Percentiles rank a stretch among this genome's conserved stretches.
Conservation (phyloP, 2,113 vertebrate genomes). For the Calonectris borealis region DNA sequence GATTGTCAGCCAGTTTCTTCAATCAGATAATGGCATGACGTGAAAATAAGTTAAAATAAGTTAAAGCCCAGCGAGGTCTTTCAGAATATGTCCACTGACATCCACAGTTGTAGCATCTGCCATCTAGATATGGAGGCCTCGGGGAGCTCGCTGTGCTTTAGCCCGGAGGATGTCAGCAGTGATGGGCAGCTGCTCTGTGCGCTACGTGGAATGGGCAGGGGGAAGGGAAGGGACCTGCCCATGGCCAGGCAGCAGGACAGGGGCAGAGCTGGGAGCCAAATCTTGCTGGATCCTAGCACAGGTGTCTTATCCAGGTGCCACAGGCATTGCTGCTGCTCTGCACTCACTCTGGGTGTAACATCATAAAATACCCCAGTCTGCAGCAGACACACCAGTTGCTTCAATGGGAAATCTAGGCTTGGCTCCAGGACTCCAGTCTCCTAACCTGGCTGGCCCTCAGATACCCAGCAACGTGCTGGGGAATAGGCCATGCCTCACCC, state of each 20-base stretch:
- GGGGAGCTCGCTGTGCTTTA: neutral
- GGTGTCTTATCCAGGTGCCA: neutral
- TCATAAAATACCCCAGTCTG: neutral
- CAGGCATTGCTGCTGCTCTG: neutral
- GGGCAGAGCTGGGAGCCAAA: neutral
- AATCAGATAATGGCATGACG: neutral
- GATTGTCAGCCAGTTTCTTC: neutral
- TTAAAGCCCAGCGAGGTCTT: neutral
- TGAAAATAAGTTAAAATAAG: neutral
- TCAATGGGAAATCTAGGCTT: neutral
- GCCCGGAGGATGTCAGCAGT: neutral
- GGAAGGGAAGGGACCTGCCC: neutral
- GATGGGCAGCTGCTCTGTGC: no score
- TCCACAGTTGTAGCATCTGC: neutral
- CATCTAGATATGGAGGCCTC: neutral
- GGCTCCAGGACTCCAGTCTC: neutral
- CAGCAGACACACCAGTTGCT: neutral
- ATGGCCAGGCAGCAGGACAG: neutral
- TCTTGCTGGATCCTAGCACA: neutral
- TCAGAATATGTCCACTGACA: neutral
- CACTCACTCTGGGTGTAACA: neutral
- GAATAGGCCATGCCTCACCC: neutral
- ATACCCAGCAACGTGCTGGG: neutral
- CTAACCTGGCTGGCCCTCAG: neutral
- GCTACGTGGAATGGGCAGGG: accelerated